Percentiles rank a stretch among this genome's conserved stretches.
Evolutionary conservation across 2,888 invertebrate species (phyloP).

Genomic region (Phaedon cochleariae): DNA sequence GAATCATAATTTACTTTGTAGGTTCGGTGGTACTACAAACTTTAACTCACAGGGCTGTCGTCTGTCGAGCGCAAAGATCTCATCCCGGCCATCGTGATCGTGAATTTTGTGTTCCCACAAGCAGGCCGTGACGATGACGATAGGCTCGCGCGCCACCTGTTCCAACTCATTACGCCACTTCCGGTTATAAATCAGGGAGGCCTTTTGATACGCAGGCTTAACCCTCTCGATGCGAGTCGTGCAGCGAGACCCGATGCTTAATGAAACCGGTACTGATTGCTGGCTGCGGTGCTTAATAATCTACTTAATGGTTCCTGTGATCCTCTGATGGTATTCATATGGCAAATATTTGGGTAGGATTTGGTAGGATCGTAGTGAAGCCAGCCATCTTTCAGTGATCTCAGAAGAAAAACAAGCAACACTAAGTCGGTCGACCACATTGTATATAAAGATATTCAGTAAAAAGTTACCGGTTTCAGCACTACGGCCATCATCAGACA

Average conservation of each 20-base stretch:
- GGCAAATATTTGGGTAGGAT: too few species aligned
- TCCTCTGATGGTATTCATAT: neutral
- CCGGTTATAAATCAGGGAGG: conserved; percentile 59
- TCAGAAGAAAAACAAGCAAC: too few species aligned
- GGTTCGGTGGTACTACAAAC: too few species aligned
- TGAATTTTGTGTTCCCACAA: conserved; percentile 20
- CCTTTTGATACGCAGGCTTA: conserved; percentile 27
- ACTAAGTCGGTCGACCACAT: too few species aligned
- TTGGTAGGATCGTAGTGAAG: neutral
- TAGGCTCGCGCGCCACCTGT: conserved; percentile 56
- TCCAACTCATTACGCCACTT: conserved; percentile 59
- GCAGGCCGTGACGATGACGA: conserved; percentile 18
- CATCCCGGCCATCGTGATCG: neutral
- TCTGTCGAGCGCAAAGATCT: too few species aligned
- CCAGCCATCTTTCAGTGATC: neutral
- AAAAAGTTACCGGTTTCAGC: too few species aligned
- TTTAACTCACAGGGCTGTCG: too few species aligned
- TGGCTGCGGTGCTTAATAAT: conserved; percentile 2
- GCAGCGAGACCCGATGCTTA: neutral
- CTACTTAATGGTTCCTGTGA: conserved; percentile 6
- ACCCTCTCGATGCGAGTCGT: neutral
- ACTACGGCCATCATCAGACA: too few species aligned
- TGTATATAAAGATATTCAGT: too few species aligned
- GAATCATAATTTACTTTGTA: too few species aligned
- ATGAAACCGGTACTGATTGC: conserved; percentile 16